phyloP scores from a whole-genome alignment of 1,140 invertebrate species.

The Tetramorium alpestre region DNA sequence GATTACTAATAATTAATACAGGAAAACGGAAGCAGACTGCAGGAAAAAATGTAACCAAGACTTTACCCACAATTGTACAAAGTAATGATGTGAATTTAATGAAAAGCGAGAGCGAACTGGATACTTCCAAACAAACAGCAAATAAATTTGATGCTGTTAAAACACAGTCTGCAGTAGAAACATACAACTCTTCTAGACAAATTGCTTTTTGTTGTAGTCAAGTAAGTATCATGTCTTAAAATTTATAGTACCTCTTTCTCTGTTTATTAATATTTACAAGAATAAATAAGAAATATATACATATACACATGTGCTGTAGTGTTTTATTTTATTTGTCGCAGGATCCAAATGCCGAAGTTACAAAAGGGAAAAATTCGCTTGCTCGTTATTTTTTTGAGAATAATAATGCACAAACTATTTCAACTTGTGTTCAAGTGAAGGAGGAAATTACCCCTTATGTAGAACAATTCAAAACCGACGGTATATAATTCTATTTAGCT shows the following conservation, averaged over 20 bases:
- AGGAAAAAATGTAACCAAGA: constrained; percentile 31
- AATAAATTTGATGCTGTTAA: constrained; percentile 2
- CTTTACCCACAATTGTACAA: not conserved
- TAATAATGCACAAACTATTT: constrained; percentile 20
- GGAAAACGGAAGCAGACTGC: constrained; percentile 64
- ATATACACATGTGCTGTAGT: constrained; percentile 24
- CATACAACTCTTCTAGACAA: constrained; percentile 25
- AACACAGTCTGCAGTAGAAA: not conserved
- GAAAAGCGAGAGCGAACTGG: constrained; percentile 68
- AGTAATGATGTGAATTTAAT: constrained; percentile 37
- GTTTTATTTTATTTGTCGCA: constrained; percentile 27
- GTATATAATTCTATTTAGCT: constrained; percentile 49
- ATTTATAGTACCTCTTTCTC: not conserved
- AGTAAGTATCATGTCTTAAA: constrained; percentile 22
- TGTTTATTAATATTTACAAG: not conserved
- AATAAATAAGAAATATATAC: not conserved
- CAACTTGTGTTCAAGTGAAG: constrained; percentile 31
- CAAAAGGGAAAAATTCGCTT: constrained; percentile 38
- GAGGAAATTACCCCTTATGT: constrained; percentile 61
- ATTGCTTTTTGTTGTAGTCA: constrained; percentile 48
- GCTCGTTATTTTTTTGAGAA: constrained; percentile 13
- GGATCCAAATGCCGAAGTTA: constrained; percentile 16
- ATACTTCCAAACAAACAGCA: constrained; percentile 25
- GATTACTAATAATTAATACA: constrained; percentile 44
- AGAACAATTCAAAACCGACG: constrained; percentile 75